Base-by-base conservation (phyloP, 2,888 invertebrate genomes). In the Leucozona laternaria region DNA sequence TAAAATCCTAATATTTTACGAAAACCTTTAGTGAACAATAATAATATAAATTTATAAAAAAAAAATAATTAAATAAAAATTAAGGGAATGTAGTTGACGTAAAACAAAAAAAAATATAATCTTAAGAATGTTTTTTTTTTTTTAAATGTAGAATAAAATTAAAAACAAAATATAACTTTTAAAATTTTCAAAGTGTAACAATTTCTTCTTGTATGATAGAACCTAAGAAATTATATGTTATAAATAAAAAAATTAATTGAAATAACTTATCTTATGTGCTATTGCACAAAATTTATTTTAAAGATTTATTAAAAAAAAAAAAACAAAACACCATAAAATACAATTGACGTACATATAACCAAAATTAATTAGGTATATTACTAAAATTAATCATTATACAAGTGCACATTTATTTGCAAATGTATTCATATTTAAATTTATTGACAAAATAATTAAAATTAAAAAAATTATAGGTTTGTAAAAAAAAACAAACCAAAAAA, bases 1-100 rank as follows among this genome's bases (percentile, higher is more conserved):
- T 58, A 71, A 73, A 79, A 87, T 87, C 87, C 87, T 87, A 87
- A 87, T 83, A 87, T 87, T 87, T 87, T 87, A 87, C 82, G 87
- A 87, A 79, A 87, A 87, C 82, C 82, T 87, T 87, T 87, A 87
- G 87, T 83, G 82, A 87, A 87, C 87, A 87, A 87, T 83, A 87
- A 87, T 87, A 83, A 79, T 25, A 64, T 28, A 62, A 57, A 57
- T 34, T 34, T 57, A 57, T 77, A 73, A 55, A 77, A 64, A 10
- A 62, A 73, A 81, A 75, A 68, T 13, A 50, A 75, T 53, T 31
- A 77, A 66, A 60, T 25, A 43, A 57, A 37, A 64, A 71, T 28
- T 70, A 68, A 50, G 66, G 6, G 40, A 60, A 15, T 58, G 62
- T 80, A 84, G 78, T 76, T 70, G 60, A 83, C 62, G 34, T 71